A percentile compares a stretch with the other conserved stretches of the same genome.
phyloP scores from a whole-genome alignment of 2,888 invertebrate species.

The Pycnomerus fuliginosus region DNA sequence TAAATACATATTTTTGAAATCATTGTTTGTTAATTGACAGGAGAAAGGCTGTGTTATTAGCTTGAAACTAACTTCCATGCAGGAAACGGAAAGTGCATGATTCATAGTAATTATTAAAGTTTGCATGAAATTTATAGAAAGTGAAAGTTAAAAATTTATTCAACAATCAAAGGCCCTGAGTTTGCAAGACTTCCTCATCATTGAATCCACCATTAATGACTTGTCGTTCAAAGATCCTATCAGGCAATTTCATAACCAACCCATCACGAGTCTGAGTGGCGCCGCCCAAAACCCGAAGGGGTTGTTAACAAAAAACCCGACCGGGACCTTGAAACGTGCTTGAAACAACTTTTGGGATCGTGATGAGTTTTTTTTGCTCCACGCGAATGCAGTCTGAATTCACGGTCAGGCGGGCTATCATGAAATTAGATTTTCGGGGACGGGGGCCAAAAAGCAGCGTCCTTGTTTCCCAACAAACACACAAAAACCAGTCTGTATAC shows the following conservation, averaged over 20 bases:
- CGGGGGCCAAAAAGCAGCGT: constrained; percentile 5
- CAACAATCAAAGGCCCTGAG: too few relatives aligned
- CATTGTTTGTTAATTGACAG: too few relatives aligned
- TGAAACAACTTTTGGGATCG: constrained; percentile 37
- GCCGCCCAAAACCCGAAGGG: constrained; percentile 7
- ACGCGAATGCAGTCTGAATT: constrained; percentile 40
- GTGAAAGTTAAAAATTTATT: constrained; percentile 17
- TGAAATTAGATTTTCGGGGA: constrained; percentile 2
- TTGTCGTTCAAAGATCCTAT: too few relatives aligned
- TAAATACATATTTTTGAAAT: too few relatives aligned
- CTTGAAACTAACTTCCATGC: constrained; percentile 9
- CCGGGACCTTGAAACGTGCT: constrained; percentile 20
- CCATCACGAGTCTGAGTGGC: constrained; percentile 25
- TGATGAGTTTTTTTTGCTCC: constrained; percentile 35
- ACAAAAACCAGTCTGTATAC: constrained; percentile 37
- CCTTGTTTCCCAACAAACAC: constrained; percentile 16
- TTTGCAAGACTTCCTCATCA: too few relatives aligned
- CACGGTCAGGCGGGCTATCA: constrained; percentile 34
- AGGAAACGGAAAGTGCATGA: constrained; percentile 20
- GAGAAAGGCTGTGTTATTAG: constrained; percentile 12
- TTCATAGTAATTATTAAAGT: constrained; percentile 13
- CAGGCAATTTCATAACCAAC: too few relatives aligned
- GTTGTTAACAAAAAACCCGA: too few relatives aligned
- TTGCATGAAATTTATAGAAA: constrained; percentile 15
- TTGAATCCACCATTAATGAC: too few relatives aligned